Base-by-base conservation (phyloP, 2,113 vertebrate genomes). In the Cichladusa arquata region DNA sequence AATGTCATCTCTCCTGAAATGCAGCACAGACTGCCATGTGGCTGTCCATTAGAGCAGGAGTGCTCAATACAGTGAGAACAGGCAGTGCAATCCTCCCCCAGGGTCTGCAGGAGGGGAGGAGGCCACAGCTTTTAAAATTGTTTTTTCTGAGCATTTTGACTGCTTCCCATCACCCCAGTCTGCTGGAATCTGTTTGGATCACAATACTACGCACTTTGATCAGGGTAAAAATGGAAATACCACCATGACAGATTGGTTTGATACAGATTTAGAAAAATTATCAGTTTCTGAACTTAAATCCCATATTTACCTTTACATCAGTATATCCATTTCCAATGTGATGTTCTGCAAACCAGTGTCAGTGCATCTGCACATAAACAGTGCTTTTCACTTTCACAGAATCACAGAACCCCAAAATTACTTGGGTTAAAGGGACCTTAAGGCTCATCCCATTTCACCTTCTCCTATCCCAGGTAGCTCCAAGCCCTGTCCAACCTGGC, bases 401-500 rank as follows among this genome's bases (percentile, higher is more conserved):
- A 66, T 11, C 67, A 12, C 25, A 48, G 47, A 61, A 34, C 10
- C 47, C 29, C 29, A 22, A 5, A 14, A 54, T 26, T 2, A 17
- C 40, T 42, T 62, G 71, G 3, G 14, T 16, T 6, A 14, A 42
- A 82, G 18, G 8, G 47, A 34, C 12, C 14, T 47, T 47, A 40
- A 76, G 47, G 11, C 4, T 1, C 69, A 67, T 11, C 33, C 50
- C 50, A 50, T 28, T 50, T 50, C 50, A 26, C 5, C 11, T 82
- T 0, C 25, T 40, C 8, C 8, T 3, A 0, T 2, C n/a, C 79
- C 87, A 76, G 54, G 6, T 0, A 47, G 24, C 9, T 76, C 47
- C 78, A 66, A 81, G 44, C 19, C 36, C 36, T 0, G 0, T 58
- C 77, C 86, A 76, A 0, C 70, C 79, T 40, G 70, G 38, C 18